Evolutionary conservation across 2,888 invertebrate species (phyloP).

Genomic region (Andrena fulva): DNA sequence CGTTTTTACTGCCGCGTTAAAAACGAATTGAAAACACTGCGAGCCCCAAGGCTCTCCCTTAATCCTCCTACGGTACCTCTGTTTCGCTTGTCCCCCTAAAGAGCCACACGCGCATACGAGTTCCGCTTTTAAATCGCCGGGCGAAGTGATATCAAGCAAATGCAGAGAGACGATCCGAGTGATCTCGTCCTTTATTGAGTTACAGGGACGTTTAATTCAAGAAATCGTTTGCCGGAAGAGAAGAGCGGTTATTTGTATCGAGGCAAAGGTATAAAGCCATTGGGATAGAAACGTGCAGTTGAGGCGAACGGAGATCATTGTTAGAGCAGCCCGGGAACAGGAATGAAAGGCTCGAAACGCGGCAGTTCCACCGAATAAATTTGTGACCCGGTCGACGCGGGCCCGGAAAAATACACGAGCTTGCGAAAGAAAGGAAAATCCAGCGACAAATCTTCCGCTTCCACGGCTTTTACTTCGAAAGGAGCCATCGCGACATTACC

Average conservation of each 20-base stretch:
- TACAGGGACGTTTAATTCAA: too few species aligned
- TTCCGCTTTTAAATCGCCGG: background rate
- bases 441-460: background rate
- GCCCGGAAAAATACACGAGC: conserved; percentile 2
- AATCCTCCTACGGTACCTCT: background rate
- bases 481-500: conserved; percentile 27
- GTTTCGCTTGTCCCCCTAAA: background rate
- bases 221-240: too few species aligned
- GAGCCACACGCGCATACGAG: background rate
- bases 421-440: background rate
- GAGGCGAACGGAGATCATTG: background rate
- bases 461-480: background rate
- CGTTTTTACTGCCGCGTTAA: background rate
- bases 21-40: conserved; percentile 6
- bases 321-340: background rate
- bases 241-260: too few species aligned
- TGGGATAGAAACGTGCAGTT: too few species aligned
- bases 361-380: conserved; percentile 12
- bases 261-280: too few species aligned
- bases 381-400: background rate
- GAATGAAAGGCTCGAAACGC: background rate
- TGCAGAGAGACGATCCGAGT: too few species aligned
- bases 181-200: too few species aligned
- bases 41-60: background rate
- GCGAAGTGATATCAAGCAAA: too few species aligned